A percentile compares a stretch with the other conserved stretches of the same genome.
phyloP scores from a whole-genome alignment of 2,888 invertebrate genomes.

The Drosophila hamatofila region DNA sequence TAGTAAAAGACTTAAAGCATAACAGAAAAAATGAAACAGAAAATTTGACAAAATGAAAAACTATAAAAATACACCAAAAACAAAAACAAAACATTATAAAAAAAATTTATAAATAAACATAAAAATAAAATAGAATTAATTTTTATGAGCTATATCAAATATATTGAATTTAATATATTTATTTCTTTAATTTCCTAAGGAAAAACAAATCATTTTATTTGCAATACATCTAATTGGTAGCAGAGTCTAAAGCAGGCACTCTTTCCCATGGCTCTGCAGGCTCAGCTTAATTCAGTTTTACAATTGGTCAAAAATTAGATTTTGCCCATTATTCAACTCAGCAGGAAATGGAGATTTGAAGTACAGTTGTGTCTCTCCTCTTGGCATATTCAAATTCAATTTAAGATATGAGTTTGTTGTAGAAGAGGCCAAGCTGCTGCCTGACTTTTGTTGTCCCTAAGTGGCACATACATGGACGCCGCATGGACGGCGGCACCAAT shows the following conservation, averaged over 20 bases:
- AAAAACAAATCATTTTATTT: neutral
- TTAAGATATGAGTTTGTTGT: slow-evolving; percentile 12
- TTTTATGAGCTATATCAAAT: no score
- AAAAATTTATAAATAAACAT: no score
- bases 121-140: no score
- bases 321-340: neutral
- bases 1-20: neutral
- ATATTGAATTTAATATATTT: no score
- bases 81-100: no score
- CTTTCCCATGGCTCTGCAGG: neutral
- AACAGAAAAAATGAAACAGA: neutral
- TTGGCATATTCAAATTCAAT: slow-evolving; percentile 12
- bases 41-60: neutral
- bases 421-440: neutral
- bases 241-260: neutral
- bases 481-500: slow-evolving; percentile 58
- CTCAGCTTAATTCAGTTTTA: neutral
- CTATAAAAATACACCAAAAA: no score
- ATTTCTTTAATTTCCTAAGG: neutral
- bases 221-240: neutral
- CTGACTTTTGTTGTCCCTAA: slow-evolving; percentile 42
- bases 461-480: slow-evolving; percentile 42
- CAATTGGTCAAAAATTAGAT: neutral
- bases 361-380: slow-evolving; percentile 6
- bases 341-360: neutral